A percentile compares a stretch with the other conserved stretches of the same genome.
phyloP scores from a whole-genome alignment of 2,797 vertebrate species.

The Otolemur crassicaudatus region DNA sequence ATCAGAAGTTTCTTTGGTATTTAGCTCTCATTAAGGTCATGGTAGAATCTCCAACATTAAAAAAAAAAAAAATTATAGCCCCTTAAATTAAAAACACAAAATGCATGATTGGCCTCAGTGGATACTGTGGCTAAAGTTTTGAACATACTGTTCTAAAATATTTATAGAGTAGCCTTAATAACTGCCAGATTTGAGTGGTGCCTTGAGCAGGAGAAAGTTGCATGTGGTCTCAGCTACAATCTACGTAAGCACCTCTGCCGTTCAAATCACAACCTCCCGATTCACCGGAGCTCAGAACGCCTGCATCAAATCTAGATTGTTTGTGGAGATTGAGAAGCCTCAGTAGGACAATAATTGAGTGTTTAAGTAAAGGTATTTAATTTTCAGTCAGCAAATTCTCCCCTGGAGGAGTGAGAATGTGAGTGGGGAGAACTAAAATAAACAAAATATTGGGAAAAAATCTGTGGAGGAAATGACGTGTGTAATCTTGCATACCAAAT shows the following conservation, averaged over 20 bases:
- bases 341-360: background rate
- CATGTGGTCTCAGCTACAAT: background rate
- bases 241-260: background rate
- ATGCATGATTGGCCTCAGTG: background rate
- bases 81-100: background rate
- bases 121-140: background rate
- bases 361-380: background rate
- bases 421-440: background rate
- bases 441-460: background rate
- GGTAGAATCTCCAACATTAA: background rate
- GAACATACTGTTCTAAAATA: background rate
- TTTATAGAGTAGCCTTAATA: background rate
- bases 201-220: background rate
- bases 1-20: background rate
- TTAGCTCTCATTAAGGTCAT: background rate
- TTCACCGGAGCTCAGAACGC: background rate
- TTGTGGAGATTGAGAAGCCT: background rate
- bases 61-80: no score
- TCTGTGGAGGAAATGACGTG: background rate
- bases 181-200: background rate
- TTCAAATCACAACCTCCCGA: background rate
- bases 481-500: background rate
- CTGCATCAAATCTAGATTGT: background rate
- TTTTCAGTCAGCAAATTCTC: background rate
- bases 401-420: background rate